A percentile compares a stretch with the other conserved stretches of the same genome.
phyloP scores from a whole-genome alignment of 2,113 vertebrate genomes.

The Lampris megalopsis region DNA sequence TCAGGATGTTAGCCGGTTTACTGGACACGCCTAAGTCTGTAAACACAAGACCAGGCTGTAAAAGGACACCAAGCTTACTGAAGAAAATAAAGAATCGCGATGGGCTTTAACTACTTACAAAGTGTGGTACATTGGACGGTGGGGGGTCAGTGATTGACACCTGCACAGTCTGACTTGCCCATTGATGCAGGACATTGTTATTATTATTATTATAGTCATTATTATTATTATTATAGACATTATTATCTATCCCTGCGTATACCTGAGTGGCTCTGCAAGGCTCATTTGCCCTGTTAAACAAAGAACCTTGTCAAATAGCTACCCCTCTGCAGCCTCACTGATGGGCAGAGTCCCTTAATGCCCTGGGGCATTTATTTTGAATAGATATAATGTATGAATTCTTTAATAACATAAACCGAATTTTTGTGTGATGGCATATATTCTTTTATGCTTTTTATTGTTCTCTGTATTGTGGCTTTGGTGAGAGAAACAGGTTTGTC shows the following conservation, averaged over 20 bases:
- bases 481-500: constrained; percentile 28
- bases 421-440: constrained; percentile 26
- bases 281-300: constrained; percentile 58
- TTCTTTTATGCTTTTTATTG: constrained; percentile 6
- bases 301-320: constrained; percentile 62
- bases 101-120: constrained; percentile 69
- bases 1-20: constrained; percentile 40
- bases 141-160: constrained; percentile 25
- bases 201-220: constrained; percentile 50
- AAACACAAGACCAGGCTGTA: constrained; percentile 66
- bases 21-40: constrained; percentile 57
- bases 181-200: constrained; percentile 61
- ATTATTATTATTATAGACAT: constrained; percentile 47
- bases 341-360: constrained; percentile 28
- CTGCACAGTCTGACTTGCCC: constrained; percentile 40
- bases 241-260: constrained; percentile 61
- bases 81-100: constrained; percentile 70
- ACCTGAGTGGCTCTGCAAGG: constrained; percentile 40
- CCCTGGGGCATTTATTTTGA: constrained; percentile 59
- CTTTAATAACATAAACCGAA: constrained; percentile 46
- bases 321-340: constrained; percentile 43
- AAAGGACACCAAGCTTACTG: constrained; percentile 56
- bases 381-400: constrained; percentile 62
- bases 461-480: constrained; percentile 55
- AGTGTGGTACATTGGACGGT: constrained; percentile 47